Evolutionary conservation across 2,797 vertebrate genomes (phyloP).

Genomic region (Clangula hyemalis): DNA sequence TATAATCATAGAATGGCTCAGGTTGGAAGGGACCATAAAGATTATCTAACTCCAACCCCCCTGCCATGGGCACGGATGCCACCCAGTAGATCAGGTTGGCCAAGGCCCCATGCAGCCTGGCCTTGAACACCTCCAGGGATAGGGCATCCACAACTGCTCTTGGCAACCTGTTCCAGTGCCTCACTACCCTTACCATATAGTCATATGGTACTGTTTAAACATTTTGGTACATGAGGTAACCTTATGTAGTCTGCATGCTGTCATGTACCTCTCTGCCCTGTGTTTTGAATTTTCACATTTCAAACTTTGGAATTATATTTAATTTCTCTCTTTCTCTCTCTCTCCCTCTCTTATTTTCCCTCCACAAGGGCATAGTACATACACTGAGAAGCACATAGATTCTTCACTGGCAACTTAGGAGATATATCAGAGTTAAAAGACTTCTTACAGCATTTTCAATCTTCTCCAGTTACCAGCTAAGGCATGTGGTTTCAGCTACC

Average conservation of each 20-base stretch:
- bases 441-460: neutral
- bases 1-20: no score
- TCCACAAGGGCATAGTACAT: neutral
- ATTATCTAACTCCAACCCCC: no score
- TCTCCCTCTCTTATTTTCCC: no score
- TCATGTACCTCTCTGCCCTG: fast-evolving
- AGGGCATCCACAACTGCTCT: no score
- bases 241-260: neutral
- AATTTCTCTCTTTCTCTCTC: no score
- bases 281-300: neutral
- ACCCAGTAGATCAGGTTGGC: no score
- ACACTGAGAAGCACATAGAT: neutral
- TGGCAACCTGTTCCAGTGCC: no score
- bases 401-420: neutral
- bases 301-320: neutral
- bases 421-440: neutral
- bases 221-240: neutral
- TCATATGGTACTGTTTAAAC: neutral
- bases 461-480: neutral
- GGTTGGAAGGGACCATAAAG: no score
- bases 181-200: neutral
- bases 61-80: no score
- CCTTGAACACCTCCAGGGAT: no score
- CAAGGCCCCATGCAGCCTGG: no score
- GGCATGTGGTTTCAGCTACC: neutral